Conservation (phyloP, 2,797 vertebrate genomes). For the Kryptopterus vitreolus region DNA sequence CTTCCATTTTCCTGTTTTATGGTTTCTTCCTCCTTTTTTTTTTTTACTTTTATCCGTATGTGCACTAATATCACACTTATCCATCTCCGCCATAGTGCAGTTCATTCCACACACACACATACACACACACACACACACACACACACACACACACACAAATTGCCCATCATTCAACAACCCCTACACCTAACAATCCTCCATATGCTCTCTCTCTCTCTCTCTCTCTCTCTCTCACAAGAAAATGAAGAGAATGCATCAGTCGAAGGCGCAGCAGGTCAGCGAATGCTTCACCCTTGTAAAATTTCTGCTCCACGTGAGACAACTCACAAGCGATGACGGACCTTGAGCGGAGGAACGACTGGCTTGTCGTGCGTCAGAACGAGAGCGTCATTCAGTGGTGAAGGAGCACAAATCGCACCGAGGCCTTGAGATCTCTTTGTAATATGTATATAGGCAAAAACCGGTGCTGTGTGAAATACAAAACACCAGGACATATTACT, state of each 20-base stretch:
- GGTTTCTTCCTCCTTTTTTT: not conserved
- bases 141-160: not conserved
- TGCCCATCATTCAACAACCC: not conserved
- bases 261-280: not conserved
- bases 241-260: not conserved
- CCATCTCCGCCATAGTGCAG: not conserved
- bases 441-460: not conserved
- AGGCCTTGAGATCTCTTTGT: not conserved
- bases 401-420: not conserved
- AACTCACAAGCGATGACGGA: not conserved
- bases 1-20: not conserved
- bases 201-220: constrained; percentile 9
- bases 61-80: not conserved
- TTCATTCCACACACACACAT: not conserved
- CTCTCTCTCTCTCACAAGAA: not conserved
- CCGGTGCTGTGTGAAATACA: not conserved
- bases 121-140: not conserved
- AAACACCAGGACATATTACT: no score
- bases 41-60: not conserved
- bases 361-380: not conserved
- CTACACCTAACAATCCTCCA: not conserved
- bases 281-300: not conserved
- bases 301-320: not conserved
- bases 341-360: not conserved
- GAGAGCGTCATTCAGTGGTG: not conserved